These are phyloP conservation scores for Bubo bubo DNA, from an alignment of 2,113 vertebrate genomes.

Conservation along the genomic window DNA sequence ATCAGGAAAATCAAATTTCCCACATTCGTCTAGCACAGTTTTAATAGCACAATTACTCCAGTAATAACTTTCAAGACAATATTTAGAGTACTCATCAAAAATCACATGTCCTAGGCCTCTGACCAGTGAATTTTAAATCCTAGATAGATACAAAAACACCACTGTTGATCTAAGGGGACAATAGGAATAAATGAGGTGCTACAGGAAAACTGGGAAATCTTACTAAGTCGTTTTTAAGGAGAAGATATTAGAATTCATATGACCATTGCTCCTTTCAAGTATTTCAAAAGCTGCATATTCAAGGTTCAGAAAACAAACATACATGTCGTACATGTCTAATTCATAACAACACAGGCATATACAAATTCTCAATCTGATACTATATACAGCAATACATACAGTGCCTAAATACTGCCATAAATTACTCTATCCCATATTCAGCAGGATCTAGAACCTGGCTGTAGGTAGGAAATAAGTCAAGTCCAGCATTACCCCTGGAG, in stretches of 20 bases:
- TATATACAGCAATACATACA: not conserved
- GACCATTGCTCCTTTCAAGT: not conserved
- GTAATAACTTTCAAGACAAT: not conserved
- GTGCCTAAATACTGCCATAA: not conserved
- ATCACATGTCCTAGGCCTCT: not conserved
- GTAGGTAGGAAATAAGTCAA: not conserved
- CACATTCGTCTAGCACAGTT: not conserved
- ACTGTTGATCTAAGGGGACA: not conserved
- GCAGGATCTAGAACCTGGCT: not conserved
- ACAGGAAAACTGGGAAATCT: not conserved
- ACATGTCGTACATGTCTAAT: not conserved
- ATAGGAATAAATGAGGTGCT: not conserved
- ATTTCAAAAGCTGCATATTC: not conserved
- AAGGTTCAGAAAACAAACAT: not conserved
- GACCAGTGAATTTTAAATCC: not conserved
- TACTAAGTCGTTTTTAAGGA: not conserved
- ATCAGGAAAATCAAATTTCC: not conserved
- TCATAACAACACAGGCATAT: not conserved
- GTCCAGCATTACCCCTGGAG: not conserved
- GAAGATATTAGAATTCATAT: not conserved
- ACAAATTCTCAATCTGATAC: not conserved
- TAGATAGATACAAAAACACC: not conserved
- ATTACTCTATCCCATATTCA: not conserved
- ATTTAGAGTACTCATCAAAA: not conserved
- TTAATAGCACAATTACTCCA: not conserved